Evolutionary conservation across 2,797 vertebrate species (phyloP), one percentile per base, ranked within the genome.

Genomic region (Scolopax rusticola): DNA sequence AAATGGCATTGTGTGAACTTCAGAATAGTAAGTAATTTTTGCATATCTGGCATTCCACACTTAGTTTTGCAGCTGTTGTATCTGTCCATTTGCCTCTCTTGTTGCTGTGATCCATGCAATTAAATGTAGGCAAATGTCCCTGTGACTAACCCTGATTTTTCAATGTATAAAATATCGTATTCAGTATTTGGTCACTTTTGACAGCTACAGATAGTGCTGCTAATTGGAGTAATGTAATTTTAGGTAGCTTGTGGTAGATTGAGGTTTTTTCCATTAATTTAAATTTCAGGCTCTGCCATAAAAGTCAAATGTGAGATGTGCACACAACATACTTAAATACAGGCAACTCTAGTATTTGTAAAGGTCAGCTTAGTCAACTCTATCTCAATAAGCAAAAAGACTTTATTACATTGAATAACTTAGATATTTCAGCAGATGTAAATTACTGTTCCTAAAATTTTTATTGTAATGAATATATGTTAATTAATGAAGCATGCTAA

Each of bases 1-100:
- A 36, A 77, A 86, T 33, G 8, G 3, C 9, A 27, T 21, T 27
- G 4, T 50, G 13, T 78, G 45, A 74, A 48, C 45, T 54, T 81
- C 36, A 71, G 45, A 77, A 32, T 36, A 60, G 8, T 4, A 1
- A 59, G 28, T 19, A 0, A 0, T 6, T 73, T 76, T 48, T 71
- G 68, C 10, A 33, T 12, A 10, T n/a, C 20, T 67, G 43, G 7
- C 36, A 48, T 36, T 88, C 79, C 32, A 41, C 8, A 8, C 10
- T 9, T 57, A 53, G 53, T 68, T 84, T 76, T 68, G 68, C 38
- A 36, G 12, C 14, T 60, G 3, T 15, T 79, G 4, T 57, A 23
- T 60, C 24, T 83, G 11, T 77, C 11, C 8, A 23, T 0, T 90
- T 60, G 48, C 9, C 14, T 60, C 36, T 78, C 8, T 40, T 67